phyloP scores from a whole-genome alignment of 2,797 vertebrate genomes.

The Geotria australis region DNA sequence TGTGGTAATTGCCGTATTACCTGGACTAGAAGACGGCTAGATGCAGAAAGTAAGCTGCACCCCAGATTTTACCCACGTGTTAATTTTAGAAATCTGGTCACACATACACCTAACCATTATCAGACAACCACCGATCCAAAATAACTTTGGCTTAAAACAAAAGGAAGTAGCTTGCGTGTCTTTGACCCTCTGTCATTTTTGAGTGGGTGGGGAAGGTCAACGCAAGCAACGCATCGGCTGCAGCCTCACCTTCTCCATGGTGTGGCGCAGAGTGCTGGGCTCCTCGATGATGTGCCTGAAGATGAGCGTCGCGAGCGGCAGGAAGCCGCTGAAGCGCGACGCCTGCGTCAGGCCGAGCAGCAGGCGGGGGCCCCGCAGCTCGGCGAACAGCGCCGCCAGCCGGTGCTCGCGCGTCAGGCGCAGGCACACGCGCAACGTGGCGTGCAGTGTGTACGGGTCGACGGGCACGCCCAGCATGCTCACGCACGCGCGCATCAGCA shows the following conservation, averaged over 20 bases:
- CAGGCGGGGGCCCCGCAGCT: constrained; percentile 73
- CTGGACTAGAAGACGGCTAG: too few species aligned
- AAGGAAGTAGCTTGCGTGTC: background rate
- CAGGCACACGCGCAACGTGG: constrained; percentile 60
- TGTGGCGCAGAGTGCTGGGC: constrained; percentile 63
- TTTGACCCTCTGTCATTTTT: background rate
- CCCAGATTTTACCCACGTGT: too few species aligned
- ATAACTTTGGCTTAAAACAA: background rate
- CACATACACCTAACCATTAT: background rate
- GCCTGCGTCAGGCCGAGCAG: constrained; percentile 64
- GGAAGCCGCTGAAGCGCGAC: constrained; percentile 78
- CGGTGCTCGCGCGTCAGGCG: constrained; percentile 68
- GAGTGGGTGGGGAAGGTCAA: background rate
- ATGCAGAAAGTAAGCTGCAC: too few species aligned
- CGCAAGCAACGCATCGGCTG: background rate
- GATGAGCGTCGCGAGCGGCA: constrained; percentile 58
- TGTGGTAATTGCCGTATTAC: too few species aligned
- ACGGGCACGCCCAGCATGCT: constrained; percentile 86
- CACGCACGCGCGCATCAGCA: constrained; percentile 65
- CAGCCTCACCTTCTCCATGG: constrained; percentile 57
- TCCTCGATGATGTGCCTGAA: constrained; percentile 90
- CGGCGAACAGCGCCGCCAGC: constrained; percentile 81
- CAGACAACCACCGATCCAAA: background rate
- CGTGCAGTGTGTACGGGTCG: constrained; percentile 75
- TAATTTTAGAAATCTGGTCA: too few species aligned